phyloP scores from a whole-genome alignment of 2,888 invertebrate genomes.

The Molanna angustata region DNA sequence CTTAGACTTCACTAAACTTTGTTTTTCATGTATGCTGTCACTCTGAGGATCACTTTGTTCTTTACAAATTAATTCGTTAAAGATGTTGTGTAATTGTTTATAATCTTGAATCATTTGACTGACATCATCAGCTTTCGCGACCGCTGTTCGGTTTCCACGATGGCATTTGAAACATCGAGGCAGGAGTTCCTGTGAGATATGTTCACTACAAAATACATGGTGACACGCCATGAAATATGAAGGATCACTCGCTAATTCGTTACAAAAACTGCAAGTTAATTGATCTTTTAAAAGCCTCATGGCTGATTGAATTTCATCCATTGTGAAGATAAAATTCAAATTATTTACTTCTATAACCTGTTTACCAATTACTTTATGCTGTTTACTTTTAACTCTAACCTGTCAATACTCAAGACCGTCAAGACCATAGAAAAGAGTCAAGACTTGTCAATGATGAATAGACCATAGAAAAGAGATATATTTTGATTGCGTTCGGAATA shows the following conservation, averaged over 20 bases:
- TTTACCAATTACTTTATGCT: no score
- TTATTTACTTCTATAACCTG: no score
- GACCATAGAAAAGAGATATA: no score
- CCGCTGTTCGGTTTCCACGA: slow-evolving; percentile 39
- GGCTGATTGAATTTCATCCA: slow-evolving; percentile 42
- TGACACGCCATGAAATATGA: slow-evolving; percentile 48
- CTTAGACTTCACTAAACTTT: no score
- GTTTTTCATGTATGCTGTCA: no score
- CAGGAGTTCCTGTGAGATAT: slow-evolving; percentile 39
- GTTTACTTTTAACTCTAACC: no score
- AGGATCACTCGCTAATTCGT: slow-evolving; percentile 44
- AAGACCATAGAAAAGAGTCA: no score
- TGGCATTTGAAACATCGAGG: slow-evolving; percentile 34
- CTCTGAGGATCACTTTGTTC: background rate
- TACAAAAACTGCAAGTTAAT: slow-evolving; percentile 44
- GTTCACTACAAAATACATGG: slow-evolving; percentile 45
- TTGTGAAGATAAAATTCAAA: no score
- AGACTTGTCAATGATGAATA: no score
- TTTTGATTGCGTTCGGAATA: no score
- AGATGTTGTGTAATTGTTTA: slow-evolving; percentile 15
- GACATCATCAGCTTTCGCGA: slow-evolving; percentile 39
- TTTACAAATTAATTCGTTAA: background rate
- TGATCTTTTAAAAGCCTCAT: slow-evolving; percentile 44
- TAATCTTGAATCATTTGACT: slow-evolving; percentile 20
- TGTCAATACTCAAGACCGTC: no score